Evolutionary conservation across 2,888 invertebrate species (phyloP), one percentile per base, ranked within the genome.

Genomic region (Cryptocheilus praepositus): DNA sequence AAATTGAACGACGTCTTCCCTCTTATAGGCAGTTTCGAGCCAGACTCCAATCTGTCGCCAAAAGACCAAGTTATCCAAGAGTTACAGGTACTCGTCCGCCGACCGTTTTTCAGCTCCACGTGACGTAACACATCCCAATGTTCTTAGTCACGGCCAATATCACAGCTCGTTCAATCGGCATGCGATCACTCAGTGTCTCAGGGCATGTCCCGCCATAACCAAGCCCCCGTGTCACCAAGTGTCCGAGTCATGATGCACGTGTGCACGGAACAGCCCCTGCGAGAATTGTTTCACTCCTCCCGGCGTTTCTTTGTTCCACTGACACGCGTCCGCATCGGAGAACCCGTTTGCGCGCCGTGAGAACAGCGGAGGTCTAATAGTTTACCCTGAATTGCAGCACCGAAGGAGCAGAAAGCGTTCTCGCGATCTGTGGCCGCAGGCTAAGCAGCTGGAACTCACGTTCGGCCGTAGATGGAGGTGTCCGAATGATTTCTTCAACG

Each of bases 401-500:
- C 85, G 76, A 71, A 82, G 81, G 74, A 86, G 84, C 67, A 85
- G 81, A 77, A 87, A 84, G 74, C 84, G 77, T 46, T 85, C 86
- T 61, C 81, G 84, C 62, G 87, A 88, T 0, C 83, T 88, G 44
- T 89, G 88, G 74, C 94, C 94, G 1, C 91, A 93, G 80, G 92
- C 93, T 77, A 90, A 94, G 64, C 94, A 95, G 7, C 89, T 95
- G 52, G 92, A 95, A 60, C 90, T 95, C 60, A 95, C 95, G 13
- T 95, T 95, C 22, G 95, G 95, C 5, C 91, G 95, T 49, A 92
- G 92, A 83, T 95, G 95, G 95, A 91, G 93, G 81, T 92, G 94
- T 57, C 95, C 97, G 2, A 93, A 95, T 83, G 96, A 96, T 83
- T 94, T 96, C 52, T 97, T 95, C 91, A 94, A 96, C 73, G 96